Evolutionary conservation across 2,797 vertebrate species (phyloP), one percentile per base, ranked within the genome.

Genomic region (Melanotaenia nigrans): DNA sequence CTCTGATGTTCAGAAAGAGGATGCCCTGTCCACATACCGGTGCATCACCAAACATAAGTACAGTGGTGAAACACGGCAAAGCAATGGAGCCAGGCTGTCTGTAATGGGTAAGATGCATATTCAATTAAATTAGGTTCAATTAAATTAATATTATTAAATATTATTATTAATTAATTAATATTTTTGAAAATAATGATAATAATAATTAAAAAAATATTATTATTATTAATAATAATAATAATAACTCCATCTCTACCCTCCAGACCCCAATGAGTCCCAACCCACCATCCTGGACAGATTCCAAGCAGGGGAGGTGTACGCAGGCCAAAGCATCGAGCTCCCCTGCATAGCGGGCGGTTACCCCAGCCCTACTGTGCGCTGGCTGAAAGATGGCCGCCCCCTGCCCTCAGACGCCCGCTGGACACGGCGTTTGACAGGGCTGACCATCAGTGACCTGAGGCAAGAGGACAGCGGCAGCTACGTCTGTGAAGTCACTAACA

Each of bases 21-120:
- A 99, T 3, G 97, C 96, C 78, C 96, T 99, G 77, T 99, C 97
- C 81, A 99, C 97, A 77, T 99, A 99, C 91, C 95, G 98, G 87
- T 99, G 98, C 94, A 97, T 98, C 92, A 99, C 98, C 93, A 97
- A 96, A 90, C 97, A 99, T 92, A 98, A 98, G 85, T 98, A 99
- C 91, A 99, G 97, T 1, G 97, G 98, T 36, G 98, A 99, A 93
- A 99, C 97, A 0, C 95, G 97, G 56, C 97, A 99, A 93, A 99
- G 98, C 94, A 99, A 99, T 0, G 97, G 97, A 3, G 98, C 97
- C 81, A 91, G 98, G 45, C 97, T 99, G 82, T 98, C 97, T 0
- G 97, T 99, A 53, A 96, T 97, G 95, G 98, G 98, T 95, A 71
- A 87, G 88, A 36, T 22, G 35, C 28, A 64, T 7, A 0, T 13